Evolutionary conservation across 1,140 invertebrate species (phyloP).

Genomic region (Diachasma alloeum): DNA sequence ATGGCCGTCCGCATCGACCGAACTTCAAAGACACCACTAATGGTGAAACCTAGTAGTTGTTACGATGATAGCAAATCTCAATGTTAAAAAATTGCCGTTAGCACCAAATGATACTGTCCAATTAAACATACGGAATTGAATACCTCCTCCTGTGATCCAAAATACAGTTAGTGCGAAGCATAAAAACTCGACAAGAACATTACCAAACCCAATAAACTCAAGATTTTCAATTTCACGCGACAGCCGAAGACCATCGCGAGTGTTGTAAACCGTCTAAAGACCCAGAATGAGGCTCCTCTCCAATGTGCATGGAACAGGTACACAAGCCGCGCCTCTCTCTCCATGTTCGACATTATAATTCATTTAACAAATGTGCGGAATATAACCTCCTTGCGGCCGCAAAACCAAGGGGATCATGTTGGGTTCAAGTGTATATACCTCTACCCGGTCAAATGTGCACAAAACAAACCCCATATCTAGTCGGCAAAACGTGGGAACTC

Average conservation of each 20-base stretch:
- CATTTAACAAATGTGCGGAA: conserved; percentile 45
- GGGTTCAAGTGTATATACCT: neutral
- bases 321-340: conserved; percentile 40
- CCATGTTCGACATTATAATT: conserved; percentile 50
- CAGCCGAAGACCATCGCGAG: neutral
- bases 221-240: neutral
- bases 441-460: conserved; percentile 2
- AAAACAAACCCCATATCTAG: neutral
- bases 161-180: neutral
- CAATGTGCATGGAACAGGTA: conserved; percentile 28
- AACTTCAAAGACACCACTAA: too few species aligned
- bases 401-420: conserved; percentile 12
- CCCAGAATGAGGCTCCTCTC: neutral
- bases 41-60: too few species aligned
- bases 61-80: too few species aligned
- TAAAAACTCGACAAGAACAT: neutral
- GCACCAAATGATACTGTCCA: neutral
- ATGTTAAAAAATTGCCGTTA: too few species aligned
- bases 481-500: conserved; percentile 6
- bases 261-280: neutral
- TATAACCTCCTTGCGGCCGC: conserved; percentile 24
- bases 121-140: neutral
- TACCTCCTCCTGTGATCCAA: neutral
- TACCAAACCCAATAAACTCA: neutral
- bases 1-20: too few species aligned